phyloP scores from a whole-genome alignment of 2,888 invertebrate species.

The Plagiodera versicolora region DNA sequence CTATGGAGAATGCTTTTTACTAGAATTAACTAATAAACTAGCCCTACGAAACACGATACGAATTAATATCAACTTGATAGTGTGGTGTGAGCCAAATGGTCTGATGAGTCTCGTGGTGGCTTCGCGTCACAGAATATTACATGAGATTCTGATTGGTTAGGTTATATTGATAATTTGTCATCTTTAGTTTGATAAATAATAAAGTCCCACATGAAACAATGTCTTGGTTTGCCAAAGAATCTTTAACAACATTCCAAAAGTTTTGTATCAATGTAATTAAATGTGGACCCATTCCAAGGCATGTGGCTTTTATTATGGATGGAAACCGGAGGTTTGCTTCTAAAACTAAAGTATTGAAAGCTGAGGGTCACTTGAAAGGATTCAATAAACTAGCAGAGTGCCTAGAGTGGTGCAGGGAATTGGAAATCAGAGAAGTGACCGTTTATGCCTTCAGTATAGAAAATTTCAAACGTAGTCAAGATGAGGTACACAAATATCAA shows the following conservation, averaged over 20 bases:
- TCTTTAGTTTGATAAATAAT: no score
- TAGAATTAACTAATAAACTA: no score
- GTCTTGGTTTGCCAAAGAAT: constrained; percentile 80
- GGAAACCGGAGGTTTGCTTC: constrained; percentile 93
- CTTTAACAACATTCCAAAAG: constrained; percentile 74
- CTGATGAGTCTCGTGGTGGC: no score
- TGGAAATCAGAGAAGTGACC: constrained; percentile 92
- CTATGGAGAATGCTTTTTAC: no score
- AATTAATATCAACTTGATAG: no score
- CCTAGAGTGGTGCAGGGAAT: constrained; percentile 80
- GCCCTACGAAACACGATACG: no score
- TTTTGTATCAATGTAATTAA: constrained; percentile 74
- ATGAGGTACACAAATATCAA: constrained; percentile 60
- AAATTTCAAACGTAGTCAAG: constrained; percentile 89
- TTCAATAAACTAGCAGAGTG: constrained; percentile 82
- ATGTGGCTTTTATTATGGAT: constrained; percentile 98
- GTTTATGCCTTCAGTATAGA: constrained; percentile 99
- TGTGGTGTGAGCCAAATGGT: no score
- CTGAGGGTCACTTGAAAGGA: constrained; percentile 82
- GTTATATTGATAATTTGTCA: no score
- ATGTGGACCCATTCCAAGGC: constrained; percentile 82
- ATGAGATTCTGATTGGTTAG: no score
- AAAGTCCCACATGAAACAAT: constrained; percentile 45
- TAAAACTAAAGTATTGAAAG: constrained; percentile 72
- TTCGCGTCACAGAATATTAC: no score